Evolutionary conservation across 2,113 vertebrate species (phyloP).

Genomic region (Gymnogyps californianus): DNA sequence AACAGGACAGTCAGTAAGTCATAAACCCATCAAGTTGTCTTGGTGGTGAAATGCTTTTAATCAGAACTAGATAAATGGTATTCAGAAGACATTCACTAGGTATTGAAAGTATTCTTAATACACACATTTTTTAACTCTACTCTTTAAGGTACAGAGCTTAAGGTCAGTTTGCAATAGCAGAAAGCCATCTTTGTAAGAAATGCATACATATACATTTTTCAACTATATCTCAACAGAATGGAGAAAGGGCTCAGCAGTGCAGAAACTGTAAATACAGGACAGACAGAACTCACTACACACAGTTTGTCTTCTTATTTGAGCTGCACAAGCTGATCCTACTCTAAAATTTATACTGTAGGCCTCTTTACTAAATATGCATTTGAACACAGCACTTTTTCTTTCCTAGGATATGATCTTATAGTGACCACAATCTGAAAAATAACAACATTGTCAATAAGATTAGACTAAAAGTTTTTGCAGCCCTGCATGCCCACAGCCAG

Average conservation of each 20-base stretch:
- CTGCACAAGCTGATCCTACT: neutral
- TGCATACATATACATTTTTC: neutral
- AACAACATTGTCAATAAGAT: neutral
- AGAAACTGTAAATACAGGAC: neutral
- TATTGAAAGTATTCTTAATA: neutral
- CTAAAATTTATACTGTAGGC: neutral
- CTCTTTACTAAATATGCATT: neutral
- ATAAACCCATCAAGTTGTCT: slow-evolving; percentile 20
- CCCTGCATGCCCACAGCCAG: accelerated
- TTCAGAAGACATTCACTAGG: neutral
- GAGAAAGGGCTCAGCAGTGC: neutral
- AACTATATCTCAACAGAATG: neutral
- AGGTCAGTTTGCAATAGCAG: neutral
- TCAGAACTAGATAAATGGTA: slow-evolving; percentile 39
- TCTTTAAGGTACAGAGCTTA: neutral
- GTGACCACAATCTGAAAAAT: neutral
- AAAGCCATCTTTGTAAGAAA: neutral
- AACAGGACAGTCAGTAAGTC: slow-evolving; percentile 33
- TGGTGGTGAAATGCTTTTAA: slow-evolving; percentile 30
- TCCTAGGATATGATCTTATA: neutral
- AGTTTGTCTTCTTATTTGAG: neutral
- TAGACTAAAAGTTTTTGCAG: neutral
- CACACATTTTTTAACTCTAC: neutral
- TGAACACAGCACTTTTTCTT: neutral
- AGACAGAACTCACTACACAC: neutral